These are phyloP conservation scores for Amyelois transitella DNA, from an alignment of 1,140 invertebrate genomes.

Conservation along the genomic window DNA sequence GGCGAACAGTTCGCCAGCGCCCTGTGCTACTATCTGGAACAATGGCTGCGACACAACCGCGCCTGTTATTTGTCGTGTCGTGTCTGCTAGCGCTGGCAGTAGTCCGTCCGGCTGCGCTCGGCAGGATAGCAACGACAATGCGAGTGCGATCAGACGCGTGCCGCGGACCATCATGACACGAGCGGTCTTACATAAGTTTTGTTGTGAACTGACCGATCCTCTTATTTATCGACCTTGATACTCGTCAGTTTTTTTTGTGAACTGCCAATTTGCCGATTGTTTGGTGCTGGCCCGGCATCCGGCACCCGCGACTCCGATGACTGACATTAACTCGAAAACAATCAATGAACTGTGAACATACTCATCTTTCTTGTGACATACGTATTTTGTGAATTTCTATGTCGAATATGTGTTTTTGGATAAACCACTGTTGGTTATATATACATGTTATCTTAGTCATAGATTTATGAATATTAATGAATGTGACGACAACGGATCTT, in stretches of 20 bases:
- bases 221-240: constrained; percentile 7
- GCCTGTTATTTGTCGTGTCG: constrained; percentile 8
- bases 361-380: not conserved
- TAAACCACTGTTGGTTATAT: not conserved
- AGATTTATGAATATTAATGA: not conserved
- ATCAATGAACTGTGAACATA: not conserved
- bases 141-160: not conserved
- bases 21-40: constrained; percentile 3
- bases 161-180: constrained; percentile 2
- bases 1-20: constrained; percentile 12
- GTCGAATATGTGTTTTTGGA: not conserved
- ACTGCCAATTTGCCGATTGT: not conserved
- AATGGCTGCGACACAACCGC: constrained; percentile 12
- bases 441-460: not conserved
- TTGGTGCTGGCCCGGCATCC: not conserved
- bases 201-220: constrained; percentile 5
- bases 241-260: not conserved
- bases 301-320: not conserved
- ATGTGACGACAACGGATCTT: not conserved
- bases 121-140: not conserved
- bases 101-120: constrained; percentile 11
- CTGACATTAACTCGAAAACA: not conserved
- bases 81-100: constrained; percentile 6
- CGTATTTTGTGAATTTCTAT: not conserved
- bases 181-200: constrained; percentile 3